Percentiles rank a stretch among this genome's conserved stretches.
Conservation (phyloP, 2,888 invertebrate genomes). For the Lasioglossum marginatum region DNA sequence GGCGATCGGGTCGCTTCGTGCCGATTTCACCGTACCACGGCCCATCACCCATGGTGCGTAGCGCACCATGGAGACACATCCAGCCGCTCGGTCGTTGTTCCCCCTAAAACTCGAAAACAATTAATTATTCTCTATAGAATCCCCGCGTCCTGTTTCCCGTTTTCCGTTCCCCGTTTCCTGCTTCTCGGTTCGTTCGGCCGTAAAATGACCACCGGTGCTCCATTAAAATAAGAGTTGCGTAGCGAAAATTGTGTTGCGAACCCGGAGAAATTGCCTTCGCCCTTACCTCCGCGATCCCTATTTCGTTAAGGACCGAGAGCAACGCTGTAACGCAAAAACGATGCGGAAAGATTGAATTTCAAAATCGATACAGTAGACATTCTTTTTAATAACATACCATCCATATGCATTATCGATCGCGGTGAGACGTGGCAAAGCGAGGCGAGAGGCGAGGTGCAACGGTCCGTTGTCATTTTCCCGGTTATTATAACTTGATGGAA, state of each 20-base stretch:
- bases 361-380: not conserved
- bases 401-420: not conserved
- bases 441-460: not conserved
- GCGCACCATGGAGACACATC: not conserved
- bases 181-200: not conserved
- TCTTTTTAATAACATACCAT: conserved; percentile 1
- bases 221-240: not conserved
- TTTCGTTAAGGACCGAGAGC: not conserved
- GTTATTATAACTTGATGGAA: not conserved
- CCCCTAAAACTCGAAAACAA: not conserved
- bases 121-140: not conserved
- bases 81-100: not conserved
- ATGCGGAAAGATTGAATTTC: conserved; percentile 7
- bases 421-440: not conserved
- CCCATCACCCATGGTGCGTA: too few relatives aligned
- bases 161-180: not conserved
- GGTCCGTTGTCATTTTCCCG: not conserved
- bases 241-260: not conserved
- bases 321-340: not conserved
- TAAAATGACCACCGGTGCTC: not conserved
- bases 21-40: too few relatives aligned
- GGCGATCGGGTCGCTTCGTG: not conserved
- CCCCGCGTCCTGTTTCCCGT: not conserved
- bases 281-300: not conserved
- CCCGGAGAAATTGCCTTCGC: not conserved